Percentiles rank a stretch among this genome's conserved stretches.
These are phyloP conservation scores for Chouioia cunea DNA, from an alignment of 2,888 invertebrate species.

Conservation along the genomic window DNA sequence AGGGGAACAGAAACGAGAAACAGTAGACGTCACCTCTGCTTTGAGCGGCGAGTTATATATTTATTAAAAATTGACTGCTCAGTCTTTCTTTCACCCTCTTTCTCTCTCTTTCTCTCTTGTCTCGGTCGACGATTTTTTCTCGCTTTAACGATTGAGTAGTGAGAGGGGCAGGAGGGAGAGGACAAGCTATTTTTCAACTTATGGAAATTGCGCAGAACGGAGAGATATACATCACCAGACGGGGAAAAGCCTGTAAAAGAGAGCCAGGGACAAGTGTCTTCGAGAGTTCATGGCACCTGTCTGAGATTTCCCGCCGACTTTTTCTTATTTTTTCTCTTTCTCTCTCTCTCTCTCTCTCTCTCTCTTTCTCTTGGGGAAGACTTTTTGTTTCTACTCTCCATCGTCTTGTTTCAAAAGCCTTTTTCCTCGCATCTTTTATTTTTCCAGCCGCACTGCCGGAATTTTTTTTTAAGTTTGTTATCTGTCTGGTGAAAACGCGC, in stretches of 20 bases:
- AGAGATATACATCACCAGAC: background rate
- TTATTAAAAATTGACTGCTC: constrained; percentile 43
- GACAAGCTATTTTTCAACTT: constrained; percentile 63
- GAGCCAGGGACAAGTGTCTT: constrained; percentile 40
- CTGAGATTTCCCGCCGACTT: constrained; percentile 42
- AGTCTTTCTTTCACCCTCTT: constrained; percentile 18
- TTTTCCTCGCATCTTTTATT: constrained; percentile 32
- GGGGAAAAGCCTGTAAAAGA: constrained; percentile 24
- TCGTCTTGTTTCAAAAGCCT: constrained; percentile 6
- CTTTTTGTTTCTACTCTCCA: constrained; percentile 15
- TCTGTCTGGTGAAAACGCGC: too few species aligned
- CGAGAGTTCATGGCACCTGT: constrained; percentile 45
- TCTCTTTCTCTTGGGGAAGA: constrained; percentile 16
- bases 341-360: constrained; percentile 35
- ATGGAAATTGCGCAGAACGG: constrained; percentile 61
- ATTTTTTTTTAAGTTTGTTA: too few species aligned
- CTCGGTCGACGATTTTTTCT: constrained; percentile 59
- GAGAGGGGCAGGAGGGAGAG: too few species aligned
- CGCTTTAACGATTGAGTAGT: constrained; percentile 55
- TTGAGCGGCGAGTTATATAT: constrained; percentile 23
- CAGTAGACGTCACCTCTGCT: background rate
- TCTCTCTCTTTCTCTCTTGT: constrained; percentile 35
- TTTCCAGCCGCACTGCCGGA: constrained; percentile 24
- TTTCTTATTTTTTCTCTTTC: constrained; percentile 20
- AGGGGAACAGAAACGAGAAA: too few species aligned